Evolutionary conservation across 2,113 vertebrate species (phyloP).

Genomic region (Philantomba maxwellii): DNA sequence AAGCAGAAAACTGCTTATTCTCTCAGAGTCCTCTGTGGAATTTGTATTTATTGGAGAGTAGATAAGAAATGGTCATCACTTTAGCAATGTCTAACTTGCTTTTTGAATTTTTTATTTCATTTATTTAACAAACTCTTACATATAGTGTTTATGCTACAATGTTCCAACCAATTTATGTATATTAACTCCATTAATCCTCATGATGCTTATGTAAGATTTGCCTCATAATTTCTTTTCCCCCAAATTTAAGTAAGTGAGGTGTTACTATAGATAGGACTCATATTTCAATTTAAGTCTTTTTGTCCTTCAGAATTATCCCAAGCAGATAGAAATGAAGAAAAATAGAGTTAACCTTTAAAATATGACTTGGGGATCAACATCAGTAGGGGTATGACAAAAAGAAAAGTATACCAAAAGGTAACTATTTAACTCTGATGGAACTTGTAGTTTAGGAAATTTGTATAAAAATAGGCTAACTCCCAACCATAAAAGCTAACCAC

Average conservation of each 20-base stretch:
- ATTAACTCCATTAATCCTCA: not conserved
- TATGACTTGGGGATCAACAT: slow-evolving; percentile 12
- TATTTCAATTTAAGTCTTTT: not conserved
- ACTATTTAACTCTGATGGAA: not conserved
- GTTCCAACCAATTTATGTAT: not conserved
- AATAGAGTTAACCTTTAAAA: slow-evolving; percentile 15
- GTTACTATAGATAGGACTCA: not conserved
- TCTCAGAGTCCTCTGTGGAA: not conserved
- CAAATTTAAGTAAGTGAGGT: not conserved
- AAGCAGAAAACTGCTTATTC: not conserved
- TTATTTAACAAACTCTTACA: not conserved
- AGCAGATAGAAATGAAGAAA: slow-evolving; percentile 32
- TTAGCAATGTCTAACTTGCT: not conserved
- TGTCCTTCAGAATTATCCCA: slow-evolving; percentile 14
- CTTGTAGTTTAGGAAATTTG: not conserved
- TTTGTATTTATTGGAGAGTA: not conserved
- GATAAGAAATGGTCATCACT: not conserved
- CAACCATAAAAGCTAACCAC: not conserved
- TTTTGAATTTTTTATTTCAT: not conserved
- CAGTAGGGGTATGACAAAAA: not conserved
- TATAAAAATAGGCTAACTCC: not conserved
- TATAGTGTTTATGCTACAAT: not conserved
- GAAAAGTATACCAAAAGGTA: not conserved
- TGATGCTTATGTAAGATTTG: not conserved
- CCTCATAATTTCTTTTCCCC: not conserved